These are phyloP conservation scores for Podocnemis expansa DNA, from an alignment of 2,113 vertebrate genomes.

Conservation along the genomic window DNA sequence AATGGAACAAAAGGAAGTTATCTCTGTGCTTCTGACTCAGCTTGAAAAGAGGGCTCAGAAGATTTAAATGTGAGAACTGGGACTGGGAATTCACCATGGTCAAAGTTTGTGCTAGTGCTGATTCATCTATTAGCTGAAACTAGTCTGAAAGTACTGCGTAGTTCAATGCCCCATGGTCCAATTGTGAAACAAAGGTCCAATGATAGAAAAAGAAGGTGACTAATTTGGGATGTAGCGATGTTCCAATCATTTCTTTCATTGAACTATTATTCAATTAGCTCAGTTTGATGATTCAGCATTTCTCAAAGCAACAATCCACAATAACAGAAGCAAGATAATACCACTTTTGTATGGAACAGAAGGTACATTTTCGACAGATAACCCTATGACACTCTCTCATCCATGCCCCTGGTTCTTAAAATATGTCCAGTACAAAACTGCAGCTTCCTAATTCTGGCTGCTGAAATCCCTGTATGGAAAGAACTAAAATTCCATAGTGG, in stretches of 20 bases:
- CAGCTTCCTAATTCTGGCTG: neutral
- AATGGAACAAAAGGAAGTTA: neutral
- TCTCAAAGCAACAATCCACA: neutral
- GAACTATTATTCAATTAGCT: neutral
- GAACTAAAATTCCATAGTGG: neutral
- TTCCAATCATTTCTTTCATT: conserved; percentile 30
- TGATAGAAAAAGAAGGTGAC: conserved; percentile 1
- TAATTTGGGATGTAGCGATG: conserved; percentile 18
- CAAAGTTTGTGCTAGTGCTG: neutral
- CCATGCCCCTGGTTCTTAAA: neutral
- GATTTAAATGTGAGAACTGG: neutral
- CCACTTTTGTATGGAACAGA: neutral
- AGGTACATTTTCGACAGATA: neutral
- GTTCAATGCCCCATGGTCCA: neutral
- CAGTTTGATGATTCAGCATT: neutral
- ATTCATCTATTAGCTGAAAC: neutral
- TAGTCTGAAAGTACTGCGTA: neutral
- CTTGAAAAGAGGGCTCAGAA: neutral
- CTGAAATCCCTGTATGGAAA: neutral
- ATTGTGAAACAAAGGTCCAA: conserved; percentile 32
- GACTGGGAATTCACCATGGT: conserved; percentile 10
- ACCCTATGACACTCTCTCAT: neutral
- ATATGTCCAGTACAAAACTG: neutral
- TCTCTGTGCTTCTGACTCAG: neutral
- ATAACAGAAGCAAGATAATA: neutral